Evolutionary conservation across 2,113 vertebrate species (phyloP), one percentile per base, ranked within the genome.

Genomic region (Mesembrinibis cayennensis): DNA sequence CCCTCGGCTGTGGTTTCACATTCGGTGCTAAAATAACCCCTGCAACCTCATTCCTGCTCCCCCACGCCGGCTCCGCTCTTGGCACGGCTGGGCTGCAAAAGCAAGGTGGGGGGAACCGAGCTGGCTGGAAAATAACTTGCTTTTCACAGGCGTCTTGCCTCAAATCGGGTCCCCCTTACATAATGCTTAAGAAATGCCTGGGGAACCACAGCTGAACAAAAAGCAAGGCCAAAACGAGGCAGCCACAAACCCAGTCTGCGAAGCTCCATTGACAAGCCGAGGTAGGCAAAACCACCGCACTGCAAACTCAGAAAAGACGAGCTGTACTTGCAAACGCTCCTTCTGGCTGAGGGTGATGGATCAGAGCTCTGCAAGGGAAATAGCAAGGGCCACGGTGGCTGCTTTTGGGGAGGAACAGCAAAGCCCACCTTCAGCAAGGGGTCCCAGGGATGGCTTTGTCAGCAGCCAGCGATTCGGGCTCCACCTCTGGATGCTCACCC

Each of bases 211-310:
- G 72, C 36, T 21, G 34, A 87, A 87, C 13, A 66, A 87, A 87
- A 87, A 69, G 45, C 34, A 89, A 84, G 67, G 49, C 73, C 84
- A 45, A 67, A 69, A 50, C 0, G 3, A 67, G 47, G 44, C 27
- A 55, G 42, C 42, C 61, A 52, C 55, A 52, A 52, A 58, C 17
- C 13, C 49, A 11, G 34, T 4, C 34, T 16, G 42, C 1, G 3
- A 34, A 49, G 58, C 45, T 66, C 32, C 19, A 2, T 6, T 10
- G 63, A 71, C 13, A 67, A 77, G 45, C 30, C 3, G 22, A 82
- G 58, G 82, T 47, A 9, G 30, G 40, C 58, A 59, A 87, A 65
- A 56, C 62, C 4, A 0, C 22, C 0, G 0, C 0, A 2, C 67
- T 62, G 42, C 42, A 13, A 85, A 42, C 52, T 11, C 0, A 2